Conservation (phyloP, 2,797 vertebrate species). For the Bufotes viridis region DNA sequence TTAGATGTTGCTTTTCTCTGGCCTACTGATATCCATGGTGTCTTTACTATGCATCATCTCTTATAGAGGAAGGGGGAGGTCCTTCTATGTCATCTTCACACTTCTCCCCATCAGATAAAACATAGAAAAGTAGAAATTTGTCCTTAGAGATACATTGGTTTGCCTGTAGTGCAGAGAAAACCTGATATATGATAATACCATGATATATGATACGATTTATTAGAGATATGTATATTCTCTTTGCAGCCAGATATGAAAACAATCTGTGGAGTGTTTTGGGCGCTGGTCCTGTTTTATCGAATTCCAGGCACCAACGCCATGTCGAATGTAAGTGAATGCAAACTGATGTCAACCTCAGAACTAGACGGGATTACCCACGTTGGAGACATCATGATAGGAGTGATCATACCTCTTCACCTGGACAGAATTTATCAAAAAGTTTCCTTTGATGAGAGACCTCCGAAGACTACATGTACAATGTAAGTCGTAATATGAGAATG, state of each 20-base stretch:
- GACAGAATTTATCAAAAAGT: constrained; percentile 14
- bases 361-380: neutral
- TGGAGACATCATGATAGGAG: constrained; percentile 35
- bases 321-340: neutral
- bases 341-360: neutral
- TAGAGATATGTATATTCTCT: neutral
- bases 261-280: neutral
- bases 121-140: no score
- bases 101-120: no score
- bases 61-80: no score
- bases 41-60: no score
- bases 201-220: no score
- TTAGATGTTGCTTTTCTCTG: no score
- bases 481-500: neutral
- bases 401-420: constrained; percentile 10
- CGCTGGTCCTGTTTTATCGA: neutral
- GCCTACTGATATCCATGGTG: no score
- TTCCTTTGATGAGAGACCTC: constrained; percentile 8
- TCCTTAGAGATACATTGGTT: no score
- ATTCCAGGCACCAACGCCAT: neutral
- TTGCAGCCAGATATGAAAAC: neutral
- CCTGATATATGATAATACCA: no score
- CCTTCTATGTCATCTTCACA: no score
- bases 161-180: no score
- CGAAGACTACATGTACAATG: constrained; percentile 3